These are phyloP conservation scores for Dexiosoma caninum DNA, from an alignment of 2,888 invertebrate genomes.

Conservation along the genomic window DNA sequence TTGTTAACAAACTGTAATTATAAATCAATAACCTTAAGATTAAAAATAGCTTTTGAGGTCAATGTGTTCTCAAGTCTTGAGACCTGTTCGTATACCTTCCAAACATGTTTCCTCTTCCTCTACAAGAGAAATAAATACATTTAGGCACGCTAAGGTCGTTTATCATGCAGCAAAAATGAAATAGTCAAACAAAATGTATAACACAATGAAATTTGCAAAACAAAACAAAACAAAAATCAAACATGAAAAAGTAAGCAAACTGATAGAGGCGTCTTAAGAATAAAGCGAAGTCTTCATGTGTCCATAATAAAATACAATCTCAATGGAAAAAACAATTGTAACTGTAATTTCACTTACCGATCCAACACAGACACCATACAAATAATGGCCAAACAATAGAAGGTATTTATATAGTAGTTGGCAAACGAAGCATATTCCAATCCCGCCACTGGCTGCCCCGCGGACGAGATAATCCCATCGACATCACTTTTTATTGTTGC, in stretches of 20 bases:
- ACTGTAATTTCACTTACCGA: conserved; percentile 78
- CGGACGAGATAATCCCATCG: neutral
- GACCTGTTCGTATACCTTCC: neutral
- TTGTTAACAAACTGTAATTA: neutral
- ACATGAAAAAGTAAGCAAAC: too few species aligned
- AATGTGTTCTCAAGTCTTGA: conserved; percentile 47
- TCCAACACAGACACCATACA: conserved; percentile 81
- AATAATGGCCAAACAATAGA: conserved; percentile 79
- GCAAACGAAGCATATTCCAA: conserved; percentile 77
- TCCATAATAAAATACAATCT: neutral
- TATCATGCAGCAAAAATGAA: too few species aligned
- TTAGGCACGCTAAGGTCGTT: conserved; percentile 60
- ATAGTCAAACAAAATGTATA: neutral
- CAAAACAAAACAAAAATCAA: conserved; percentile 25
- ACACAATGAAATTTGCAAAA: neutral
- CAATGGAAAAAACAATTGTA: neutral
- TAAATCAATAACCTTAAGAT: conserved; percentile 14
- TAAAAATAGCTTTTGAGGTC: conserved; percentile 53
- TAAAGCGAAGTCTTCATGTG: neutral
- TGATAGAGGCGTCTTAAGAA: neutral
- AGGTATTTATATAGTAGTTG: conserved; percentile 77
- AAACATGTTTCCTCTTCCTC: neutral
- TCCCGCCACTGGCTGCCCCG: neutral
- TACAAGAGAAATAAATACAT: conserved; percentile 37
- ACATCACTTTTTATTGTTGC: neutral